Percentiles rank a stretch among this genome's conserved stretches.
phyloP scores from a whole-genome alignment of 1,140 invertebrate genomes.

The Drosophila trapezifrons region DNA sequence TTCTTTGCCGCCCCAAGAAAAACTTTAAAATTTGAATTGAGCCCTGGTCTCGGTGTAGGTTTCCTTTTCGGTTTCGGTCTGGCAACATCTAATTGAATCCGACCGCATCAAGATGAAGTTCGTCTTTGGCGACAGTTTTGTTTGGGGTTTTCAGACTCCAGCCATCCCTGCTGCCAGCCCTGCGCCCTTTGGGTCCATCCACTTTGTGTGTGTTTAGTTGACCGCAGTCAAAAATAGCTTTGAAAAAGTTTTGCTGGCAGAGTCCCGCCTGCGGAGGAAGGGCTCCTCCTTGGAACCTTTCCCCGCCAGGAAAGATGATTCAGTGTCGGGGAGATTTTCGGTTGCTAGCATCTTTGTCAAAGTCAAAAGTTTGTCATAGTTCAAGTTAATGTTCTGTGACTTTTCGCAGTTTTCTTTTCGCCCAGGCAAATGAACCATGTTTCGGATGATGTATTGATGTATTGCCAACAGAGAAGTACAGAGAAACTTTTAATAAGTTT shows the following conservation, averaged over 20 bases:
- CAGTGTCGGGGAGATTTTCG: conserved; percentile 52
- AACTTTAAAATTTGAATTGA: conserved; percentile 56
- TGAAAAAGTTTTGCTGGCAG: conserved; percentile 66
- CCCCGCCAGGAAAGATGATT: conserved; percentile 12
- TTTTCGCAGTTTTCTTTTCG: conserved; percentile 67
- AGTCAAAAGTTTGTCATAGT: conserved; percentile 81
- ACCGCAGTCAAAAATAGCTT: conserved; percentile 82
- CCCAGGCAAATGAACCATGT: conserved; percentile 71
- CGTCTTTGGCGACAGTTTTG: conserved; percentile 75
- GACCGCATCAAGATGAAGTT: conserved; percentile 78
- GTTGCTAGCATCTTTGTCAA: conserved; percentile 69
- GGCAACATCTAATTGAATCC: conserved; percentile 75
- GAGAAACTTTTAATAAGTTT: conserved; percentile 73
- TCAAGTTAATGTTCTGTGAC: conserved; percentile 82
- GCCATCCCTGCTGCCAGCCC: neutral
- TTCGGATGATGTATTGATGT: conserved; percentile 63
- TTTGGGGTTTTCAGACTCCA: conserved; percentile 48
- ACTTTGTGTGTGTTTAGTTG: conserved; percentile 80
- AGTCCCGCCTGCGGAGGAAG: conserved; percentile 22
- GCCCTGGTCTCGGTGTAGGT: conserved; percentile 39
- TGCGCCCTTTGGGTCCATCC: conserved; percentile 27
- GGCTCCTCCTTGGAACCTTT: neutral
- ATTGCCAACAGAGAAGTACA: conserved; percentile 46
- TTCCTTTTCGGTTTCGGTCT: conserved; percentile 61
- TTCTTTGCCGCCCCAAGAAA: conserved; percentile 19